Conservation (phyloP, 2,113 vertebrate species). For the Scartelaos histophorus region DNA sequence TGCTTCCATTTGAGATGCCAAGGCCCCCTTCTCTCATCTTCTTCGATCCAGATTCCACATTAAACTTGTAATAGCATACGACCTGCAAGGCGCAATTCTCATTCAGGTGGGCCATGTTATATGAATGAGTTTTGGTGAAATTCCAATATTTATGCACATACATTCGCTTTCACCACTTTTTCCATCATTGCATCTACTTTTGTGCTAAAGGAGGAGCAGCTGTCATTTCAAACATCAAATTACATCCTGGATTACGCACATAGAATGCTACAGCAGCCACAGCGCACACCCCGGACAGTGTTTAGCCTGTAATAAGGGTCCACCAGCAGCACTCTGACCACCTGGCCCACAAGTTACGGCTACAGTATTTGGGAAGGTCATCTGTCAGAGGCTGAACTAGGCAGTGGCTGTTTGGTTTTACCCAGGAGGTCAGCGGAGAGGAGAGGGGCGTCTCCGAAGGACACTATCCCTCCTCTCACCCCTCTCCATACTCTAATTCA, state of each 20-base stretch:
- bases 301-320: constrained; percentile 28
- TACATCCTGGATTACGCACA: constrained; percentile 41
- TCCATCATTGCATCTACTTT: constrained; percentile 66
- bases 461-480: constrained; percentile 71
- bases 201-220: constrained; percentile 56
- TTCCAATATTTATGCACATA: constrained; percentile 83
- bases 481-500: constrained; percentile 73
- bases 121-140: constrained; percentile 80
- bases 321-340: constrained; percentile 15
- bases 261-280: constrained; percentile 22
- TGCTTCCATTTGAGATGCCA: constrained; percentile 72
- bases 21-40: constrained; percentile 58
- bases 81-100: constrained; percentile 73
- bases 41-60: constrained; percentile 75
- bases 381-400: constrained; percentile 66
- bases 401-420: constrained; percentile 55
- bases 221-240: constrained; percentile 70
- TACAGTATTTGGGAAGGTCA: constrained; percentile 62
- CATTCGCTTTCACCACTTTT: constrained; percentile 64
- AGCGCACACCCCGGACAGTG: constrained; percentile 10
- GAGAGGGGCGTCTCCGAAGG: constrained; percentile 65
- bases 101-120: constrained; percentile 77
- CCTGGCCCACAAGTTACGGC: constrained; percentile 27
- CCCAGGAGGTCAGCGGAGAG: constrained; percentile 54
- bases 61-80: constrained; percentile 80